Evolutionary conservation across 1,140 invertebrate species (phyloP), one percentile per base, ranked within the genome.

Genomic region (Choristoneura fumiferana): DNA sequence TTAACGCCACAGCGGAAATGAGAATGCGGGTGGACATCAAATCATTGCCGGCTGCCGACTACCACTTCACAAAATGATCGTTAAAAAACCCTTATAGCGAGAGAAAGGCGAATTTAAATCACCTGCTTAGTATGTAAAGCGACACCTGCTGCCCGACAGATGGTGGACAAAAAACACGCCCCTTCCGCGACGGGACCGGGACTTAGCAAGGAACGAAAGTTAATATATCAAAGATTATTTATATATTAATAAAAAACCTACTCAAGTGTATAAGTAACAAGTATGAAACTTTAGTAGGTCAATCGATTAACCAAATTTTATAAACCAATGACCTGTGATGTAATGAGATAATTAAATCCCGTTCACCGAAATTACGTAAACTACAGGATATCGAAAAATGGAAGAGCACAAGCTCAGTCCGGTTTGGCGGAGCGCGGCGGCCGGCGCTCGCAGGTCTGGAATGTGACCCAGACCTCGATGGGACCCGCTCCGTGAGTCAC

Each of bases 391-490:
- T 64, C 56, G 60, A 71, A 62, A 69, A 53, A 54, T 63, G 64
- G 67, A 63, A 52, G 15, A 66, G 59, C 45, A 55, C 53, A 61
- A 77, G 71, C 33, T 1, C 17, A 34, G 76, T 84, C 84, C 84
- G 84, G 84, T 87, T 87, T 84, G 72, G 69, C 72, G 73, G 55
- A 58, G 67, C 65, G 68, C 65, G 63, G 62, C 69, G 22, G 22
- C 22, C 22, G 22, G 22, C 65, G 67, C 61, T 57, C 12, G 62
- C 71, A 68, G 60, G 75, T 68, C 78, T 73, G 83, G 85, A 88
- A 88, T 88, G 83, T 86, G 81, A 84, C 80, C 84, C 82, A 85
- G 76, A 83, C 79, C 73, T 69, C 78, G 68, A 71, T 72, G 81
- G 82, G 78, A 84, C 70, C 65, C 69, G 71, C 73, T 62, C 67